phyloP scores from a whole-genome alignment of 30 jellyfish, hydroid and myxozoan genomes.

The Aurelia aurita region DNA sequence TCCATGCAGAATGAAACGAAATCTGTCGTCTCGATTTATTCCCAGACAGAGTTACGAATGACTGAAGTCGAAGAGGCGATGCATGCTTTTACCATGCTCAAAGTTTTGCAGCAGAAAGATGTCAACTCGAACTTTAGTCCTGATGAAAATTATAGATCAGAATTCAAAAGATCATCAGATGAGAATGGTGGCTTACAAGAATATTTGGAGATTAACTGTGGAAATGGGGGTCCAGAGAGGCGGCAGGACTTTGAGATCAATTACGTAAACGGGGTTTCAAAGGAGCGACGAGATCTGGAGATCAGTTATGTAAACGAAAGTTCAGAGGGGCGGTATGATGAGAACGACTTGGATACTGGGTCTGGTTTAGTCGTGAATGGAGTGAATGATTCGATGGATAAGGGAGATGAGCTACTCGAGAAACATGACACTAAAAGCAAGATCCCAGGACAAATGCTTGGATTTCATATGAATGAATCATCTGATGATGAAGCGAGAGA shows the following conservation, averaged over 20 bases:
- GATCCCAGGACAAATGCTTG: constrained; percentile 13
- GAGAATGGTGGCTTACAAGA: neutral
- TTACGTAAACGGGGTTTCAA: too few species aligned
- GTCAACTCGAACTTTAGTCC: neutral
- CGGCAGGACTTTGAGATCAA: too few species aligned
- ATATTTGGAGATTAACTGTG: too few species aligned
- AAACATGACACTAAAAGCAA: neutral
- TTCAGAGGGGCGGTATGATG: neutral
- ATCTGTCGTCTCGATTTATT: neutral
- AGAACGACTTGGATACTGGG: neutral
- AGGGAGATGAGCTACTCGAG: neutral
- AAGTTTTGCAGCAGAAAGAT: constrained; percentile 30
- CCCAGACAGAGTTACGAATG: constrained; percentile 55
- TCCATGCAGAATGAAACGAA: constrained; percentile 16
- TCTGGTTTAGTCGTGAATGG: neutral
- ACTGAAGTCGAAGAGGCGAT: constrained; percentile 51
- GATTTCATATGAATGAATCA: neutral
- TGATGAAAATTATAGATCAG: neutral
- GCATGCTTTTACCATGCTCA: constrained; percentile 41
- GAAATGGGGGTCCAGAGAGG: too few species aligned
- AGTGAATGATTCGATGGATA: neutral
- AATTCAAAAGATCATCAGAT: neutral
- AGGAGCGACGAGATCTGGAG: too few species aligned
- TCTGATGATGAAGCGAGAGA: neutral
- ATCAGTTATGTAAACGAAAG: neutral